Base-by-base conservation (phyloP, 2,113 vertebrate species). In the Spheniscus mendiculus region DNA sequence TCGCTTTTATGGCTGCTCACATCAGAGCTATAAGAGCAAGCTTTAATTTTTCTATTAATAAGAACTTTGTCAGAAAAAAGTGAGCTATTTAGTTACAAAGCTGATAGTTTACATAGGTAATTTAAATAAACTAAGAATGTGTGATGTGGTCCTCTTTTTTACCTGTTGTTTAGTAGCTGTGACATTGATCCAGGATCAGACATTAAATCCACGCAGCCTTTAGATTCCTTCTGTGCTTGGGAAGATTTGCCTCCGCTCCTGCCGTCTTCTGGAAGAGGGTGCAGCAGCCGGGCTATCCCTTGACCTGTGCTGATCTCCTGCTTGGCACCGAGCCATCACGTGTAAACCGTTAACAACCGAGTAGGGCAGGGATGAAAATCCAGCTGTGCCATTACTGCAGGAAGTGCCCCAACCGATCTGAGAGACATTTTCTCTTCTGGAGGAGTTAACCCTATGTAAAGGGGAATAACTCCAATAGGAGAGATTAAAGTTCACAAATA, bases 251-350 rank as follows among this genome's bases (percentile, higher is more conserved):
- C 19, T 61, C 50, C 10, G 13, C 8, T 84, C 34, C 38, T 59
- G 18, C 50, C 1, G 2, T 61, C 40, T 61, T 71, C 62, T 53
- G 50, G 22, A 87, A 80, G 61, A 69, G 15, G 10, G 8, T 44
- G 36, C 44, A 50, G n/a, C 32, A 70, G 17, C 22, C 40, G 50
- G 52, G 45, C 56, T 65, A 10, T n/a, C 25, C 27, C 9, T 8
- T n/a, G 29, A 15, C n/a, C 42, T 71, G 56, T 29, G 32, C 61
- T 18, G 15, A 45, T 55, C 23, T 56, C 15, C 19, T 55, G 40
- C 34, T 49, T 29, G 20, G 8, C 42, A 52, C 38, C 1, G 1
- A 76, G 29, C 20, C 56, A 34, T 29, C 47, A 47, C 1, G 0
- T 65, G 49, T 32, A 63, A 74, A 63, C 18, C 7, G 0, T 56